Evolutionary conservation across 2,888 invertebrate species (phyloP).

Genomic region (Hydraecia micacea): DNA sequence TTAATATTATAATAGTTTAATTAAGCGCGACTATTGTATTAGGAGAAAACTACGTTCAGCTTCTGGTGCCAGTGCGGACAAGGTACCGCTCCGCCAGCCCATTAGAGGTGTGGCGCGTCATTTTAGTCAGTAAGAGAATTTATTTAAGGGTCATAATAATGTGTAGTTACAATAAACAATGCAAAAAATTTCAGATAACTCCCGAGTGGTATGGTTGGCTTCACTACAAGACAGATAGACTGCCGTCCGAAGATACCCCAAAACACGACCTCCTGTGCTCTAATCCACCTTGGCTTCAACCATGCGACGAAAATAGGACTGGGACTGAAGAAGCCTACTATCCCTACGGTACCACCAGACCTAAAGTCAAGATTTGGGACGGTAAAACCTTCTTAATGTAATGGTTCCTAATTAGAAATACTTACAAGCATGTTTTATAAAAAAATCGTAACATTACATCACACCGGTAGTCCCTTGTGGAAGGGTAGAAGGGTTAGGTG

Average conservation of each 20-base stretch:
- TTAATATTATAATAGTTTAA: neutral
- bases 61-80: neutral
- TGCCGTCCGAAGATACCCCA: conserved; percentile 79
- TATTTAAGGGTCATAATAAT: neutral
- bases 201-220: conserved; percentile 99
- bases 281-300: conserved; percentile 76
- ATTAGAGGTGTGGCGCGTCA: too few species aligned
- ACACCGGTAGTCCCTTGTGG: neutral
- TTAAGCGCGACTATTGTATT: neutral
- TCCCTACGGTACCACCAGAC: conserved; percentile 77
- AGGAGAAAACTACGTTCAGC: neutral
- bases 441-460: neutral
- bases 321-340: conserved; percentile 78
- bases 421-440: neutral
- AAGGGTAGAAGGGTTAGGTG: neutral
- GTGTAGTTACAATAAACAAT: neutral
- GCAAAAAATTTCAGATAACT: conserved; percentile 91
- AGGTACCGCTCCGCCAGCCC: neutral
- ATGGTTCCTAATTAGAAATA: neutral
- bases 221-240: conserved; percentile 94
- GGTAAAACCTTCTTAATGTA: conserved; percentile 64
- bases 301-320: conserved; percentile 76
- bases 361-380: conserved; percentile 76
- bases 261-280: conserved; percentile 75
- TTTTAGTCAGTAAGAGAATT: neutral